phyloP scores from a whole-genome alignment of 2,113 vertebrate genomes.

The Ophthalmolycus amberensis region DNA sequence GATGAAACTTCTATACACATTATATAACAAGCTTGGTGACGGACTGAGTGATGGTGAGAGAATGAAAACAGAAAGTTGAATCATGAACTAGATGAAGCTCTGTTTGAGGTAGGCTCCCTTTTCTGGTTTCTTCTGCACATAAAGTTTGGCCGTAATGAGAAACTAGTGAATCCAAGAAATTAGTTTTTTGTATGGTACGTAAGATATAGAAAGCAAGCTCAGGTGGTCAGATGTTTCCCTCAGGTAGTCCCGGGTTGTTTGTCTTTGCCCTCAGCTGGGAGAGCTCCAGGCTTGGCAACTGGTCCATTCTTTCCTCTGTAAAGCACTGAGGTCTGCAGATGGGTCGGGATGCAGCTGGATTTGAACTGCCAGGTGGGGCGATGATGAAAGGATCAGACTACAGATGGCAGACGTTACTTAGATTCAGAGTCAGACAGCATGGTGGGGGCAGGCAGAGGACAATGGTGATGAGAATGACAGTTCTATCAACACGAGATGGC shows the following conservation, averaged over 20 bases:
- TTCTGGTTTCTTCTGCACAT: not conserved
- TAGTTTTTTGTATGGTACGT: not conserved
- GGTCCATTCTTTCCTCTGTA: conserved; percentile 22
- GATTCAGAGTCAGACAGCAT: conserved; percentile 49
- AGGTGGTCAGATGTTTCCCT: not conserved
- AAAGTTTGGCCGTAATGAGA: not conserved
- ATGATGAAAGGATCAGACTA: conserved; percentile 65
- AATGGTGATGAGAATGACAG: conserved; percentile 44
- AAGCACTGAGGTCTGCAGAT: conserved; percentile 43
- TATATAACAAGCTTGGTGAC: not conserved
- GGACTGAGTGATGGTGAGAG: not conserved
- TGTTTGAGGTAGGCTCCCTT: not conserved
- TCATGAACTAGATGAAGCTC: not conserved
- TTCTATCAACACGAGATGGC: conserved; percentile 25
- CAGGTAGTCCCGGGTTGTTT: conserved; percentile 4
- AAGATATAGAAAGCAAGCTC: not conserved
- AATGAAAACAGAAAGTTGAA: not conserved
- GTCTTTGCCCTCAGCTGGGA: conserved; percentile 6
- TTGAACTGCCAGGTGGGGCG: conserved; percentile 53
- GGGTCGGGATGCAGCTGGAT: conserved; percentile 52
- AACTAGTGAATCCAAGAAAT: not conserved
- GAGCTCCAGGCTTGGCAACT: conserved; percentile 31
- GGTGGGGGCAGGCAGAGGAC: conserved; percentile 45
- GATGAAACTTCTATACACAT: not conserved
- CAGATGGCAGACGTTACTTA: conserved; percentile 72